phyloP scores from a whole-genome alignment of 2,113 vertebrate genomes.

The Menura novaehollandiae region DNA sequence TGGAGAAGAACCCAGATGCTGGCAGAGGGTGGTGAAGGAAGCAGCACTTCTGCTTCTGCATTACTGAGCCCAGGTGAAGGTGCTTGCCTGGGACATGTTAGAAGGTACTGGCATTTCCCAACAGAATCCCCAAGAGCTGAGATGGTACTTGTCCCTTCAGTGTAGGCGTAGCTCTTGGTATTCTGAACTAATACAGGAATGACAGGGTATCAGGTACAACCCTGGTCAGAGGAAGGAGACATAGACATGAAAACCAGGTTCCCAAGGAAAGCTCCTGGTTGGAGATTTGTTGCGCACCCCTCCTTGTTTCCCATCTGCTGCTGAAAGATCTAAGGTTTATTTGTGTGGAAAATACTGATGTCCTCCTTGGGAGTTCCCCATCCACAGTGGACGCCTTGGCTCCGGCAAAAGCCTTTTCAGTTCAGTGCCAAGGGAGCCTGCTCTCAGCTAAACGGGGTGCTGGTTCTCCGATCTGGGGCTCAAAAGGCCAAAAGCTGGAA shows the following conservation, averaged over 20 bases:
- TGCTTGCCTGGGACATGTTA: neutral
- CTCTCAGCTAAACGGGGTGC: accelerated
- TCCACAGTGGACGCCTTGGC: neutral
- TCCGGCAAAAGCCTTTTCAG: neutral
- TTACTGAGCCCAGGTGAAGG: neutral
- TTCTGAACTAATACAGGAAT: neutral
- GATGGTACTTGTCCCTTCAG: neutral
- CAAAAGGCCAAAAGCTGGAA: neutral
- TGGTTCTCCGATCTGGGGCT: neutral
- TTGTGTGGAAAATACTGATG: neutral
- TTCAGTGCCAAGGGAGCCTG: neutral
- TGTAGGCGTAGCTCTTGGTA: neutral
- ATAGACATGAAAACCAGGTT: neutral
- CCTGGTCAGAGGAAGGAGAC: neutral
- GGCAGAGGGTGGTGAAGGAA: neutral
- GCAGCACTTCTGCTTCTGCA: neutral
- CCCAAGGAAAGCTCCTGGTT: neutral
- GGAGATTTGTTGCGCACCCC: accelerated
- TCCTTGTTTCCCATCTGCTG: neutral
- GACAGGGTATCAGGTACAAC: neutral
- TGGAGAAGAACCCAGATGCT: neutral
- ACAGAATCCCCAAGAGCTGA: neutral
- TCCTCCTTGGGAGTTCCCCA: neutral
- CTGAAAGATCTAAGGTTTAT: neutral
- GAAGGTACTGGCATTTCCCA: neutral